Evolutionary conservation across 2,888 invertebrate species (phyloP).

Genomic region (Carterocephalus palaemon): DNA sequence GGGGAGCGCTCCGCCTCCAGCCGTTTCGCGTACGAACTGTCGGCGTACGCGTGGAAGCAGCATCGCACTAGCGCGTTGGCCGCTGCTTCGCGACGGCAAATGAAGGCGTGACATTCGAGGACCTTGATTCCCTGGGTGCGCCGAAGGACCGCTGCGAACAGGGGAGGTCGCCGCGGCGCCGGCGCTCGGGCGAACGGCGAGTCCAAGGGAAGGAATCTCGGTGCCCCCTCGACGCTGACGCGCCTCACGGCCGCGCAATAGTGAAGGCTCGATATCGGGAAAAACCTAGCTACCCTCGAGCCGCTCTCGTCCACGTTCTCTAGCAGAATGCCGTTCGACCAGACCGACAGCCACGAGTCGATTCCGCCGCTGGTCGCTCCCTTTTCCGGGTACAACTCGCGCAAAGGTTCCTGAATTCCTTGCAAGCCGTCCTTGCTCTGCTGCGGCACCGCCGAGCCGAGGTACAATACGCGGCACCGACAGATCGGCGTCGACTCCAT

Average conservation of each 20-base stretch:
- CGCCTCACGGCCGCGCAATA: constrained; percentile 97
- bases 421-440: constrained; percentile 98
- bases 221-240: constrained; percentile 86
- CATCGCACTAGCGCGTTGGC: constrained; percentile 98
- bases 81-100: constrained; percentile 97
- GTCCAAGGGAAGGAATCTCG: constrained; percentile 95
- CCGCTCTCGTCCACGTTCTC: constrained; percentile 98
- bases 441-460: constrained; percentile 97
- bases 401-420: constrained; percentile 97
- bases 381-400: constrained; percentile 97
- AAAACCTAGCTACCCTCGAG: constrained; percentile 95
- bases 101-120: constrained; percentile 98
- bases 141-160: constrained; percentile 97
- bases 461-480: constrained; percentile 96
- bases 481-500: constrained; percentile 95
- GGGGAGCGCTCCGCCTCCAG: constrained; percentile 81
- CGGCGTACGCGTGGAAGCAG: constrained; percentile 98
- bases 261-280: constrained; percentile 96
- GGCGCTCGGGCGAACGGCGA: constrained; percentile 97
- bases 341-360: constrained; percentile 97
- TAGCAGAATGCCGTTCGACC: constrained; percentile 96
- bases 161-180: constrained; percentile 95
- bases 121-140: constrained; percentile 98
- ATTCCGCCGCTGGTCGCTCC: constrained; percentile 94
- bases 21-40: constrained; percentile 94